A percentile compares a stretch with the other conserved stretches of the same genome.
phyloP scores from a whole-genome alignment of 2,113 vertebrate species.

The Callipepla squamata region DNA sequence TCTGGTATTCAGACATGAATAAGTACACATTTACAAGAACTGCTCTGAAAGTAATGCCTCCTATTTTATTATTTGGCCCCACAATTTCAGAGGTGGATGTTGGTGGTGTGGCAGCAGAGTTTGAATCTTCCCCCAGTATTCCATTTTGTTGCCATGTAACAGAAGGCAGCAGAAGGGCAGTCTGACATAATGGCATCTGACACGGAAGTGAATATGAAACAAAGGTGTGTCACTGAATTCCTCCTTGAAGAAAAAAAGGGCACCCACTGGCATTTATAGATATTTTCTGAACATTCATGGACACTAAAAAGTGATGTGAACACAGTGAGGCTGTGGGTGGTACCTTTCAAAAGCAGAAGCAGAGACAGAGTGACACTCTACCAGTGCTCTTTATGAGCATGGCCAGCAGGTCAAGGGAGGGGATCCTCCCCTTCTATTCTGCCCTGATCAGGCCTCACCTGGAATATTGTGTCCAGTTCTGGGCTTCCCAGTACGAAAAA shows the following conservation, averaged over 20 bases:
- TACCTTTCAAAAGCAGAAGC: neutral
- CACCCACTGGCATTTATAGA: neutral
- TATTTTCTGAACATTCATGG: neutral
- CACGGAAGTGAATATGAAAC: neutral
- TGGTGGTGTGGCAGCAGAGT: neutral
- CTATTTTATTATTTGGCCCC: neutral
- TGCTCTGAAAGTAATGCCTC: neutral
- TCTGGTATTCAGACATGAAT: neutral
- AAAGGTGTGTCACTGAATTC: neutral
- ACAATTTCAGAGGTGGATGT: neutral
- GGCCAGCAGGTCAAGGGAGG: too few species aligned
- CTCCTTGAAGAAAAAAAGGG: neutral
- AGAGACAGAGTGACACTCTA: neutral
- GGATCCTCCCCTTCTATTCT: too few species aligned
- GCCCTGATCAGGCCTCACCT: too few species aligned
- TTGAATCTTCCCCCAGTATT: neutral
- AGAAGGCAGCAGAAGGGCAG: neutral
- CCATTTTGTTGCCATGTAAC: neutral
- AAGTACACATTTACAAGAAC: neutral
- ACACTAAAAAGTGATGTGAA: neutral
- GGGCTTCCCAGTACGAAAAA: too few species aligned
- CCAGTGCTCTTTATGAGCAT: too few species aligned
- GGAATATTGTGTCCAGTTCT: too few species aligned
- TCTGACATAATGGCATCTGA: neutral
- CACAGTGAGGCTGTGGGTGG: neutral